Evolutionary conservation across 1,140 invertebrate genomes (phyloP).

Genomic region (Sminthurinus signatus): DNA sequence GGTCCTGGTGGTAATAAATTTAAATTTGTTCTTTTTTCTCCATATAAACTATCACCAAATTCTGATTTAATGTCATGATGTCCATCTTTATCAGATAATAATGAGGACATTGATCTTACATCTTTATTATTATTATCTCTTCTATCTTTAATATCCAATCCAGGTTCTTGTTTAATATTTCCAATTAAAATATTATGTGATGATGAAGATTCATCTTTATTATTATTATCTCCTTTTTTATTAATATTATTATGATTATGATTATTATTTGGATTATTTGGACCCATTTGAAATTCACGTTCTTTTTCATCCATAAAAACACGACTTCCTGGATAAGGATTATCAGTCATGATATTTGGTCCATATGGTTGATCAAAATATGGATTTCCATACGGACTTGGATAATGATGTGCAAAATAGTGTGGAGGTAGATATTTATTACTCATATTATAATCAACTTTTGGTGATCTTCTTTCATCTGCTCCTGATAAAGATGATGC

Average conservation of each 20-base stretch:
- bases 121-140: background rate
- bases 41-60: slow-evolving; percentile 20
- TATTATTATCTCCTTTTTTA: slow-evolving; percentile 44
- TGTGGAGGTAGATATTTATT: slow-evolving; percentile 32
- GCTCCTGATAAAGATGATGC: background rate
- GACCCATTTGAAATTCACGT: slow-evolving; percentile 44
- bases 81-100: slow-evolving; percentile 19
- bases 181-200: slow-evolving; percentile 3
- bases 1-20: slow-evolving; percentile 18
- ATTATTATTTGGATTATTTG: slow-evolving; percentile 38
- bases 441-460: slow-evolving; percentile 30
- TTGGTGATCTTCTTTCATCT: slow-evolving; percentile 33
- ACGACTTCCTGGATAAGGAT: slow-evolving; percentile 41
- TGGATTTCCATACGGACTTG: slow-evolving; percentile 34
- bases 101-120: slow-evolving; percentile 5
- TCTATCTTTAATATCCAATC: background rate
- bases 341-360: slow-evolving; percentile 38
- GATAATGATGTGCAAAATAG: slow-evolving; percentile 26
- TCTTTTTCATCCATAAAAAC: slow-evolving; percentile 33
- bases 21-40: slow-evolving; percentile 33
- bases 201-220: slow-evolving; percentile 47
- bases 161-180: slow-evolving; percentile 34
- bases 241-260: slow-evolving; percentile 32
- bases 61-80: slow-evolving; percentile 27
- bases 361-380: slow-evolving; percentile 29